Base-by-base conservation (phyloP, 2,888 invertebrate species). In the Sphaerophoria taeniata region DNA sequence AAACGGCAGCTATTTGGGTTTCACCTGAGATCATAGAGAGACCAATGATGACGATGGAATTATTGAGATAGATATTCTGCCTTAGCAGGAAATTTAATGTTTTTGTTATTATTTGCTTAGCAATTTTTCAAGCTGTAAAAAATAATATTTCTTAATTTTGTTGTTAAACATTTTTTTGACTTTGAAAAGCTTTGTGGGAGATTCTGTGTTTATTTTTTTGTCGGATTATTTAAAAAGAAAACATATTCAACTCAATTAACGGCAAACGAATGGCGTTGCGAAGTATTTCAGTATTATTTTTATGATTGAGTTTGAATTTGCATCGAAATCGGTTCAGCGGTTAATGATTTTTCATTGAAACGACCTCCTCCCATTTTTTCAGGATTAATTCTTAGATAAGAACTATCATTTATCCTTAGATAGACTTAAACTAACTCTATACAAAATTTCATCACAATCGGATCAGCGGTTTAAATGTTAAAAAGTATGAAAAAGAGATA, bases 101-200 rank as follows among this genome's bases (percentile, higher is more conserved):
- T 65, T 49, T 65, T 70, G 77, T 73, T 70, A 84, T 84, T 71
- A 84, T 74, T 84, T 84, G 75, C 70, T 75, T 79, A 73, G 83
- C 74, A 79, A 79, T 79, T 79, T 51, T 83, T 79, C 65, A 51
- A 74, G 14, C 56, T 63, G 31, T 34, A 9, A 39, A 77, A 63
- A 61, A 65, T 65, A 84, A 75, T 75, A 84, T 84, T 84, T 80
- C 61, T 75, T 69, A 11, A 12, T 12, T 9, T 53, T 24, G 53
- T 63, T 33, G 6, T 6, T 24, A 60, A 39, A 58, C 63, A 79
- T 83, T 74, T 79, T 79, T 84, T 79, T 70, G 67, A 74, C 79
- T 84, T 60, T 45, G 60, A 16, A 3, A 34, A 34, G 16, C 14
- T 47, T n/a, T 6, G 47, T n/a, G 43, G 3, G 12, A 6, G 11